Base-by-base conservation (phyloP, 2,888 invertebrate genomes). In the Rotaria macrura region DNA sequence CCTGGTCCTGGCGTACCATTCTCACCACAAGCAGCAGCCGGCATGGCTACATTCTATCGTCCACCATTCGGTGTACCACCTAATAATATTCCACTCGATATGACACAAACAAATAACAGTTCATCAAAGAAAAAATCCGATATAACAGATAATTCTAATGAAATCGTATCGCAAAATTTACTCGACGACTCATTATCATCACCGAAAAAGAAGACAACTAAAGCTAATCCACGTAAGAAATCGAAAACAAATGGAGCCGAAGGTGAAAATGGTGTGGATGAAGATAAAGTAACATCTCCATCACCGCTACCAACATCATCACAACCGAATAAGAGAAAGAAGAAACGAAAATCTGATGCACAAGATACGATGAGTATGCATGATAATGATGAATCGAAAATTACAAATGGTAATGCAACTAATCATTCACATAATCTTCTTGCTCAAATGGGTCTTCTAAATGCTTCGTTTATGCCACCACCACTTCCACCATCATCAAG, bases 401-500 rank as follows among this genome's bases (percentile, higher is more conserved):
- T n/a, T n/a, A n/a, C n/a, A 25, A 79, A 43, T n/a, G 79, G 79
- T 25, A 79, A n/a, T 65, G 34, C 20, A 65, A 65, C 34, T 34
- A 65, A 65, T 65, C 65, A 65, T 65, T 20, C 65, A 65, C 79
- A 79, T 40, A 79, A 79, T 79, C 12, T 79, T 43, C n/a, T 79
- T 9, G 43, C 79, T 43, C 40, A 79, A 79, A 79, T 79, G 79
- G 79, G 79, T 79, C 43, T 79, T 14, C 7, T 79, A 1, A 79
- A 79, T 79, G 23, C n/a, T 43, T n/a, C 23, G 4, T 43, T 40
- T 43, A 79, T 79, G 79, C 43, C 34, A 34, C 65, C 79, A 43
- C 29, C 65, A n/a, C 14, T 20, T 17, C 72, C 72, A 23, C 38
- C 79, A 43, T 12, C 79, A 25, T 25, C 65, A 79, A 9, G 43